A percentile compares a stretch with the other conserved stretches of the same genome.
Conservation (phyloP, 1,140 invertebrate genomes). For the Drosophila hydei region DNA sequence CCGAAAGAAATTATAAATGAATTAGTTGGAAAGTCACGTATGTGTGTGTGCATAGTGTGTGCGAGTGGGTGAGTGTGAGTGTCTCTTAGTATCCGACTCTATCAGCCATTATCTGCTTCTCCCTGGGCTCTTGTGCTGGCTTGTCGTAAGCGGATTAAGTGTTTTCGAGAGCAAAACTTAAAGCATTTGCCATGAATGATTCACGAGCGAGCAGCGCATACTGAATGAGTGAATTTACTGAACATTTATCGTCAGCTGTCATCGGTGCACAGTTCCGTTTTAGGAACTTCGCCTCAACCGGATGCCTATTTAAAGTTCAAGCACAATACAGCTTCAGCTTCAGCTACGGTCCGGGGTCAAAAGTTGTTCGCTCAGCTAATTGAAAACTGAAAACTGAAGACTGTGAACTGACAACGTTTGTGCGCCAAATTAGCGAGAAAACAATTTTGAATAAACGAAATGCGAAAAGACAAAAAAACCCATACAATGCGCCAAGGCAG, state of each 20-base stretch:
- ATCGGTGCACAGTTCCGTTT: slow-evolving; percentile 23
- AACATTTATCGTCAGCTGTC: slow-evolving; percentile 38
- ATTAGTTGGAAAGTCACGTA: slow-evolving; percentile 64
- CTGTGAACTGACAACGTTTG: slow-evolving; percentile 28
- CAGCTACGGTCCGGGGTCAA: slow-evolving; percentile 32
- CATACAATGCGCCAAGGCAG: slow-evolving; percentile 44
- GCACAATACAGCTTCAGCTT: slow-evolving; percentile 12
- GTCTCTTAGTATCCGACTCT: background rate
- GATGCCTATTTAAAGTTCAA: slow-evolving; percentile 30
- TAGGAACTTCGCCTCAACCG: slow-evolving; percentile 6
- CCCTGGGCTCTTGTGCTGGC: slow-evolving; percentile 2
- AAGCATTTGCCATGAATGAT: slow-evolving; percentile 21
- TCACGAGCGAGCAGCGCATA: slow-evolving; percentile 7
- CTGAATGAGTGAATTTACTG: slow-evolving; percentile 21
- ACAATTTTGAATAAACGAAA: slow-evolving; percentile 66
- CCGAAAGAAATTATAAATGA: slow-evolving; percentile 70
- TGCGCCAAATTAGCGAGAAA: slow-evolving; percentile 61
- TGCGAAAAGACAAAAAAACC: slow-evolving; percentile 37
- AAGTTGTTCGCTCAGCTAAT: slow-evolving; percentile 51
- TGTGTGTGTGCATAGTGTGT: slow-evolving; percentile 16
- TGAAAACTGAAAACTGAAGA: slow-evolving; percentile 39
- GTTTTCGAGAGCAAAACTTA: slow-evolving; percentile 17
- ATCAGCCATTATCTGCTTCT: background rate
- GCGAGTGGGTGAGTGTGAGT: background rate
- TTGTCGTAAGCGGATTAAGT: slow-evolving; percentile 25